Conservation (phyloP, 1,140 invertebrate species). For the Hycleus cichorii region DNA sequence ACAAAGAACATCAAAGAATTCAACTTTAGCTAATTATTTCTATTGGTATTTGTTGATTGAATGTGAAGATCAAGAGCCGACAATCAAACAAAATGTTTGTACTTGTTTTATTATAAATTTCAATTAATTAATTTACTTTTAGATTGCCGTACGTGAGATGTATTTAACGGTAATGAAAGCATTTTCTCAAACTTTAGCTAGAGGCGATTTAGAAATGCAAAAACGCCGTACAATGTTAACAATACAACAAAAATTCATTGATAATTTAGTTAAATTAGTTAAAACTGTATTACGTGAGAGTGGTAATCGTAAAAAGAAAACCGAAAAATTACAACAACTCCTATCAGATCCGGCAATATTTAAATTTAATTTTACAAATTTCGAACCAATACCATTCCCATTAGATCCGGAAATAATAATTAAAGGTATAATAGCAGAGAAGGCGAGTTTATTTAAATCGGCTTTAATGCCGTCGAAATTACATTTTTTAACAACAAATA, state of each 20-base stretch:
- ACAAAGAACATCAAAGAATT: conserved; percentile 79
- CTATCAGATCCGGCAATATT: conserved; percentile 66
- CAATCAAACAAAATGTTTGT: conserved; percentile 61
- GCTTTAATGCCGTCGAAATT: conserved; percentile 96
- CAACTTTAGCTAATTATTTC: conserved; percentile 88
- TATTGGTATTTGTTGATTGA: conserved; percentile 96
- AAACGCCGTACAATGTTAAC: conserved; percentile 62
- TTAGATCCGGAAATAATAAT: conserved; percentile 88
- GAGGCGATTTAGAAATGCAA: conserved; percentile 60
- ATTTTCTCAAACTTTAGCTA: conserved; percentile 65
- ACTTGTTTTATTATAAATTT: conserved; percentile 16
- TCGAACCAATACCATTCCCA: conserved; percentile 89
- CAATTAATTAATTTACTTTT: conserved; percentile 6
- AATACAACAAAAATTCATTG: conserved; percentile 84
- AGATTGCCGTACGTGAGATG: conserved; percentile 62
- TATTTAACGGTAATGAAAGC: conserved; percentile 83
- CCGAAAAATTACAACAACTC: conserved; percentile 77
- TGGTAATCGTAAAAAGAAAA: conserved; percentile 87
- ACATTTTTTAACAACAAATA: conserved; percentile 77
- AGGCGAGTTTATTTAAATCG: conserved; percentile 92
- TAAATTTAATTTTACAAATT: conserved; percentile 85
- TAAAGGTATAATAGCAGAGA: conserved; percentile 81
- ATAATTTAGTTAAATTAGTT: conserved; percentile 83
- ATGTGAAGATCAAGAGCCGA: conserved; percentile 71
- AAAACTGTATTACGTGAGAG: conserved; percentile 86